Evolutionary conservation across 2,113 vertebrate species (phyloP).

Genomic region (Cyprinodon brontotheroides): DNA sequence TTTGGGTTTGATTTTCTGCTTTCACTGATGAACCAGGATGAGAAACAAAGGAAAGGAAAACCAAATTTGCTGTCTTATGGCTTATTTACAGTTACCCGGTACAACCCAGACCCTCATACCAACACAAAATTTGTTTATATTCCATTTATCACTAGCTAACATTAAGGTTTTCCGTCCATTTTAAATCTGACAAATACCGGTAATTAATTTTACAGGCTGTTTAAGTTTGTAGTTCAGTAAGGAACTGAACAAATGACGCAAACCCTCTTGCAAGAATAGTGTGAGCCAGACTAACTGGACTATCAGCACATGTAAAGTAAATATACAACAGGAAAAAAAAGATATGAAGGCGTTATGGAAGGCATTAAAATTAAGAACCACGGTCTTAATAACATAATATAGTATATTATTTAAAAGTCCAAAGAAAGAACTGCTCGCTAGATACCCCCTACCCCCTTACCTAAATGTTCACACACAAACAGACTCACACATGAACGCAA

Average conservation of each 20-base stretch:
- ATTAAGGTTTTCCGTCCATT: too few relatives aligned
- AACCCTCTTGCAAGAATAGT: background rate
- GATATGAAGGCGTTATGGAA: slow-evolving; percentile 46
- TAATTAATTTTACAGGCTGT: too few relatives aligned
- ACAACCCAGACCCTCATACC: too few relatives aligned
- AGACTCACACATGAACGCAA: slow-evolving; percentile 10
- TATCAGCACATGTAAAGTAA: slow-evolving; percentile 5
- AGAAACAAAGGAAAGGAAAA: too few relatives aligned
- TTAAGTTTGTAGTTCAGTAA: background rate
- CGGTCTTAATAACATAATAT: slow-evolving; percentile 37
- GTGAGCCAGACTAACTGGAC: slow-evolving; percentile 13
- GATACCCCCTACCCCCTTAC: background rate
- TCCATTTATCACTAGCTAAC: too few relatives aligned
- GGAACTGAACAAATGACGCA: background rate
- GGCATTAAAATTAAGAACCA: slow-evolving; percentile 53
- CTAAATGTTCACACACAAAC: background rate
- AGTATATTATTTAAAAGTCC: slow-evolving; percentile 55
- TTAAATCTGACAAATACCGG: too few relatives aligned
- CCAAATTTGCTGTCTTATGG: too few relatives aligned
- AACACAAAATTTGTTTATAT: too few relatives aligned
- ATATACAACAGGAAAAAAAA: slow-evolving; percentile 21
- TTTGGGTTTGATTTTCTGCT: too few relatives aligned
- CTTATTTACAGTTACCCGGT: too few relatives aligned
- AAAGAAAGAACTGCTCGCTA: slow-evolving; percentile 52
- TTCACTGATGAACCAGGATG: too few relatives aligned